phyloP scores from a whole-genome alignment of 2,113 vertebrate genomes.

The Nannobrachium achirus region DNA sequence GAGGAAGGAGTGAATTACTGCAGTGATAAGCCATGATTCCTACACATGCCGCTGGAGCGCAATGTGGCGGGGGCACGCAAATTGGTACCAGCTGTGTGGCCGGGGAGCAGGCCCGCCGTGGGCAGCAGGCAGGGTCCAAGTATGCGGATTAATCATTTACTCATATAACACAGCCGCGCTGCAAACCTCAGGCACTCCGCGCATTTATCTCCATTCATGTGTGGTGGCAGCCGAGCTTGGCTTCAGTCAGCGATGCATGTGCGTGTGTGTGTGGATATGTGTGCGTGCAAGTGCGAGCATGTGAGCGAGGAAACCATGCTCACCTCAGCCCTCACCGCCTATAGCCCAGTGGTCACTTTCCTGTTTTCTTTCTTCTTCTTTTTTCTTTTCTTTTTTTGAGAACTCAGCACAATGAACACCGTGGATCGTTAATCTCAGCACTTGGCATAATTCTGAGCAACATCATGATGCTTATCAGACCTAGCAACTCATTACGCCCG shows the following conservation, averaged over 20 bases:
- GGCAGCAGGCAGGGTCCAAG: conserved; percentile 75
- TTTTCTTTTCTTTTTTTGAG: conserved; percentile 1
- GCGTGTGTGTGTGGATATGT: conserved; percentile 1
- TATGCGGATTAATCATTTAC: conserved; percentile 81
- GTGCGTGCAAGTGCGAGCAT: background rate
- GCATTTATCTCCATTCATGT: conserved; percentile 78
- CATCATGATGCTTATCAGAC: conserved; percentile 14
- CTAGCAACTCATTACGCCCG: background rate
- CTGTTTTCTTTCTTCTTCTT: no score
- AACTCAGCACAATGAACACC: conserved; percentile 1
- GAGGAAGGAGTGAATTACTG: conserved; percentile 76
- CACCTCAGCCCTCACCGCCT: conserved; percentile 24
- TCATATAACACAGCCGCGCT: conserved; percentile 78
- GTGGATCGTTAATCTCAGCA: conserved; percentile 27
- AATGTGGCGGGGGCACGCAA: conserved; percentile 73
- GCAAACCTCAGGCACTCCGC: conserved; percentile 79
- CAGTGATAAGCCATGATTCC: conserved; percentile 77
- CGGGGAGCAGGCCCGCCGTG: conserved; percentile 74
- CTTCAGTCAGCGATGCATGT: conserved; percentile 22
- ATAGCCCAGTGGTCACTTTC: conserved; percentile 27
- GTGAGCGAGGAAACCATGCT: conserved; percentile 33
- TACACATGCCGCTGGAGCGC: conserved; percentile 76
- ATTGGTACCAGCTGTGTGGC: conserved; percentile 82
- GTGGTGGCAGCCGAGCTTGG: conserved; percentile 59
- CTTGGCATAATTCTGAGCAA: conserved; percentile 19